These are phyloP conservation scores for Microtus ochrogaster DNA, from an alignment of 2,113 vertebrate genomes.

Conservation along the genomic window DNA sequence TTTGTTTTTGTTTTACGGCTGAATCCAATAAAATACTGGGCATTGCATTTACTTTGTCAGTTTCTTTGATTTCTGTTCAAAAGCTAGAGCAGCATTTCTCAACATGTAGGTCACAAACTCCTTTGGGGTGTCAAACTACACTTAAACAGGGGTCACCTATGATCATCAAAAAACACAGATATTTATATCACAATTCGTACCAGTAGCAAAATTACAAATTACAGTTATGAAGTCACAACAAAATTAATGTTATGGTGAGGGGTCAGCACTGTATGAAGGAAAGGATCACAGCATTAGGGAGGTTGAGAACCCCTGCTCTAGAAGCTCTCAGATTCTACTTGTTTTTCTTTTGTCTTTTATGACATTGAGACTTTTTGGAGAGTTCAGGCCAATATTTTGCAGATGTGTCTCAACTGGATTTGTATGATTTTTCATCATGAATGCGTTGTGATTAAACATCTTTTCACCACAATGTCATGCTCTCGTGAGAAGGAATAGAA, in stretches of 20 bases:
- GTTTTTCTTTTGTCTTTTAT: slow-evolving; percentile 10
- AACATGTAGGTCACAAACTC: background rate
- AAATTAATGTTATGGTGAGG: background rate
- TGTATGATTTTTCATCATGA: slow-evolving; percentile 45
- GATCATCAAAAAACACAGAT: background rate
- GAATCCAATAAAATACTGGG: background rate
- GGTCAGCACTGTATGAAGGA: background rate
- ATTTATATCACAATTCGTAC: background rate
- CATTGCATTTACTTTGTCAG: background rate
- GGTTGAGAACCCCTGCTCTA: background rate
- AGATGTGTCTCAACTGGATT: slow-evolving; percentile 28
- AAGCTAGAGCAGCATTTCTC: slow-evolving; percentile 17
- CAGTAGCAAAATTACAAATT: background rate
- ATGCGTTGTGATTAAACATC: slow-evolving; percentile 23
- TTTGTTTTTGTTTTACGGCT: background rate
- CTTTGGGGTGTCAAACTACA: background rate
- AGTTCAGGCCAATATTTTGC: slow-evolving; percentile 27
- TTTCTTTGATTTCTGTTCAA: background rate
- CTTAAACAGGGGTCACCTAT: background rate
- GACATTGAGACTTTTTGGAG: background rate
- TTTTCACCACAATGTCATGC: background rate
- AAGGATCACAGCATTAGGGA: background rate
- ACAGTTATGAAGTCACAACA: background rate
- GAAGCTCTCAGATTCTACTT: background rate
- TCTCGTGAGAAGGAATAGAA: background rate